phyloP scores from a whole-genome alignment of 2,113 vertebrate species.

The Carlito syrichta region DNA sequence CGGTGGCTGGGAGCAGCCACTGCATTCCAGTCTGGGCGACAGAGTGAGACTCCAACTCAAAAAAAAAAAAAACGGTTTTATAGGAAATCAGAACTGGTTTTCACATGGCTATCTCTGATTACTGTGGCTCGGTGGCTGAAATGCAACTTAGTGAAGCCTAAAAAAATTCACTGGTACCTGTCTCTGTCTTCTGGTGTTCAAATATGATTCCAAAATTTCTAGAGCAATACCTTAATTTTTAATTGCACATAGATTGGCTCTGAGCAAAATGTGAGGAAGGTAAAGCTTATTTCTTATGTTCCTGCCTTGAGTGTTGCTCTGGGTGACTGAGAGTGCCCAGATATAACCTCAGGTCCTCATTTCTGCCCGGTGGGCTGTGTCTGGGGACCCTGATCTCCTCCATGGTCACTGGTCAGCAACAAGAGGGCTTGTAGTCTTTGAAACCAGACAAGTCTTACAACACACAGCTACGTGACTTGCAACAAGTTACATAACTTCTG shows the following conservation, averaged over 20 bases:
- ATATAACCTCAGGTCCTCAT: neutral
- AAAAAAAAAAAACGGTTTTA: too few relatives aligned
- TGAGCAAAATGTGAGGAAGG: neutral
- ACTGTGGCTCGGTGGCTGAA: neutral
- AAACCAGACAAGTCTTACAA: neutral
- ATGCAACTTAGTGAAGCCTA: rapidly evolving
- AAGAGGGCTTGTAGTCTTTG: neutral
- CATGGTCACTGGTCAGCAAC: neutral
- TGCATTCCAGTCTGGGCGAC: too few relatives aligned
- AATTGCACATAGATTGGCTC: neutral
- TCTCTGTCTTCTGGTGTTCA: neutral
- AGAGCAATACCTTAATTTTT: neutral
- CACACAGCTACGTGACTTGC: too few relatives aligned
- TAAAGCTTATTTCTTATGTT: neutral
- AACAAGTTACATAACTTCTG: neutral
- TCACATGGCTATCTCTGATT: neutral
- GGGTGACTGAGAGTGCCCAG: neutral
- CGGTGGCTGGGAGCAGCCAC: too few relatives aligned
- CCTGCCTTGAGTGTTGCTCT: neutral
- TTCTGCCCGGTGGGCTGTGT: neutral
- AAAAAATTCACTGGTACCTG: neutral
- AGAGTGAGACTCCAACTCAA: too few relatives aligned
- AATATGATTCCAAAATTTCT: neutral
- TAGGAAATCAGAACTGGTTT: too few relatives aligned
- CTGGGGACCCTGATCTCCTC: neutral